Evolutionary conservation across 2,888 invertebrate genomes (phyloP), one percentile per base, ranked within the genome.

Genomic region (Sinodicranocentrus sp.): DNA sequence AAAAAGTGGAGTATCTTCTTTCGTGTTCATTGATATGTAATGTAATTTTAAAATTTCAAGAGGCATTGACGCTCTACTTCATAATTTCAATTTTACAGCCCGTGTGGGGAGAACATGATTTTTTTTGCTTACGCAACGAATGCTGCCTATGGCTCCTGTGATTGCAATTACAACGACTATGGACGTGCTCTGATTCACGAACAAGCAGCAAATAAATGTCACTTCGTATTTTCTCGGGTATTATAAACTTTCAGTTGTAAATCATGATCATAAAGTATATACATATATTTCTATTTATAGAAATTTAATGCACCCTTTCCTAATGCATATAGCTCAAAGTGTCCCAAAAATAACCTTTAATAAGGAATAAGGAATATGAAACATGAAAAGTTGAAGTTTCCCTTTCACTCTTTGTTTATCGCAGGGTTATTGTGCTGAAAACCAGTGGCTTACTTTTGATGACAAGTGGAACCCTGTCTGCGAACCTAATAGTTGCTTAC

Each of bases 71-170:
- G 28, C 65, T 76, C 33, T 33, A 33, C 33, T 33, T 10, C 33
- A 6, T 10, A 33, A 3, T 33, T 33, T 43, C 5, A 43, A 26
- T 39, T n/a, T 25, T 70, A n/a, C 23, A 78, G 78, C 5, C 86
- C 86, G 2, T 86, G 86, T 68, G 84, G 84, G 10, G 82, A 84
- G n/a, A 84, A 86, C 25, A 86, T 86, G 86, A 72, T 84, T 26
- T 86, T 86, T 70, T 86, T 86, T 57, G 86, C 82, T 39, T 86
- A 80, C 65, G 82, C 84, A 76, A 86, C 86, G 25, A 84, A 86
- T 25, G 86, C 86, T 17, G 84, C 84, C 1, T 86, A 84, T 61
- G 86, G 86, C 1, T 65, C 65, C 6, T 86, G 86, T 28, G 86
- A 86, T 43, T 86, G 86, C 39, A 84, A 86, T 52, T 86, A 86